phyloP scores from a whole-genome alignment of 2,888 invertebrate genomes.

The Lamellibrachia satsuma region DNA sequence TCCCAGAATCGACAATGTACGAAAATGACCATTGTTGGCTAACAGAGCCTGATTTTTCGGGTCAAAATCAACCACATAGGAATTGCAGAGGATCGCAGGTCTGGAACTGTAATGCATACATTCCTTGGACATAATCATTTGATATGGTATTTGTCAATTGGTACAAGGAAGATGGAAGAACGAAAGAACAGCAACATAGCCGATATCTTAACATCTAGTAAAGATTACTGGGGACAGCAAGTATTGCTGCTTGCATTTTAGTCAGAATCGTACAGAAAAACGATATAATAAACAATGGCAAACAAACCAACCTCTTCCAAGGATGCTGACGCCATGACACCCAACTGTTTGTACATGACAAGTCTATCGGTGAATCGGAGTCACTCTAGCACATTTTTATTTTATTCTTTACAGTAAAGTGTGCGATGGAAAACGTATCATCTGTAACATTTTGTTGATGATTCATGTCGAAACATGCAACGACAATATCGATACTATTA shows the following conservation, averaged over 20 bases:
- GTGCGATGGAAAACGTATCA: not conserved
- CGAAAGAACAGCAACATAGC: not conserved
- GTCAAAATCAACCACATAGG: not conserved
- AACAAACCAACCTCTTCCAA: not conserved
- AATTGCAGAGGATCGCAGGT: too few relatives aligned
- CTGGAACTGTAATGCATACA: too few relatives aligned
- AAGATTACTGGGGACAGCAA: not conserved
- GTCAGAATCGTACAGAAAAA: not conserved
- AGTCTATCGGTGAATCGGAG: not conserved
- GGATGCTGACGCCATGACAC: not conserved
- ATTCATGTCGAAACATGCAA: not conserved
- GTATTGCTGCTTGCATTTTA: not conserved
- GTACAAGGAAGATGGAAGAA: not conserved
- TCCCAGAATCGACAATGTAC: too few relatives aligned
- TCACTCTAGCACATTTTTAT: not conserved
- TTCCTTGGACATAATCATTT: too few relatives aligned
- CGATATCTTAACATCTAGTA: not conserved
- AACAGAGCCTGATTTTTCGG: not conserved
- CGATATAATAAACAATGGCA: not conserved
- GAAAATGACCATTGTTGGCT: too few relatives aligned
- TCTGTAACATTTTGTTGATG: not conserved
- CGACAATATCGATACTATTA: too few relatives aligned
- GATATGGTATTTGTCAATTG: too few relatives aligned
- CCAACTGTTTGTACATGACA: not conserved
- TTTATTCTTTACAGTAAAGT: not conserved